phyloP scores from a whole-genome alignment of 1,140 invertebrate genomes.

The Drosophila asahinai region DNA sequence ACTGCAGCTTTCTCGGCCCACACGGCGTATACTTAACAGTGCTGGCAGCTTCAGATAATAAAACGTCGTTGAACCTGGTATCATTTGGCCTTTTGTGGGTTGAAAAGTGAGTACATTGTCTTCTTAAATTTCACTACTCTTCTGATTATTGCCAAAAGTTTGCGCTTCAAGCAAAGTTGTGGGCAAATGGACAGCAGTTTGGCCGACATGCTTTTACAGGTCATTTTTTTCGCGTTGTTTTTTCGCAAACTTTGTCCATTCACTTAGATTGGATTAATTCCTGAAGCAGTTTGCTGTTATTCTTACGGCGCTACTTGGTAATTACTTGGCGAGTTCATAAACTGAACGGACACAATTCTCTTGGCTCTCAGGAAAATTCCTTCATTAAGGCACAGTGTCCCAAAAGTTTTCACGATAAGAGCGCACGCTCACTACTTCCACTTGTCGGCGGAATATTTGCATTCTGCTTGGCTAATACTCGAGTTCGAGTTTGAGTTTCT shows the following conservation, averaged over 20 bases:
- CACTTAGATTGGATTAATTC: constrained; percentile 53
- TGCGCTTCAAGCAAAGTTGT: constrained; percentile 8
- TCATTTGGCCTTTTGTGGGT: neutral
- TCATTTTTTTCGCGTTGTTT: constrained; percentile 21
- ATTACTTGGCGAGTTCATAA: constrained; percentile 65
- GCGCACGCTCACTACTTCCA: constrained; percentile 4
- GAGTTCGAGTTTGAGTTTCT: constrained; percentile 12
- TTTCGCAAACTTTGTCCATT: constrained; percentile 65
- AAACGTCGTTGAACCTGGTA: too few species aligned
- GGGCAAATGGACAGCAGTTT: constrained; percentile 10
- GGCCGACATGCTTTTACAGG: constrained; percentile 12
- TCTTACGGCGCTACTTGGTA: constrained; percentile 53
- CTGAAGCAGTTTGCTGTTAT: constrained; percentile 25
- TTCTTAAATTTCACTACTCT: constrained; percentile 18
- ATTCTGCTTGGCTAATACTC: constrained; percentile 35
- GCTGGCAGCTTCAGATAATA: neutral
- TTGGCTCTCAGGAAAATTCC: neutral
- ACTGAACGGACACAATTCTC: constrained; percentile 18
- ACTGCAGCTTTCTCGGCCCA: neutral
- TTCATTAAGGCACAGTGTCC: constrained; percentile 35
- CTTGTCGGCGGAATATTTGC: constrained; percentile 29
- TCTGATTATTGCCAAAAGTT: constrained; percentile 37
- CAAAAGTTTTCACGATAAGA: constrained; percentile 32
- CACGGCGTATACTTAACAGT: constrained; percentile 17
- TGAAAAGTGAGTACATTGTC: neutral